Conservation (phyloP, 2,113 vertebrate species). For the Promerops cafer region DNA sequence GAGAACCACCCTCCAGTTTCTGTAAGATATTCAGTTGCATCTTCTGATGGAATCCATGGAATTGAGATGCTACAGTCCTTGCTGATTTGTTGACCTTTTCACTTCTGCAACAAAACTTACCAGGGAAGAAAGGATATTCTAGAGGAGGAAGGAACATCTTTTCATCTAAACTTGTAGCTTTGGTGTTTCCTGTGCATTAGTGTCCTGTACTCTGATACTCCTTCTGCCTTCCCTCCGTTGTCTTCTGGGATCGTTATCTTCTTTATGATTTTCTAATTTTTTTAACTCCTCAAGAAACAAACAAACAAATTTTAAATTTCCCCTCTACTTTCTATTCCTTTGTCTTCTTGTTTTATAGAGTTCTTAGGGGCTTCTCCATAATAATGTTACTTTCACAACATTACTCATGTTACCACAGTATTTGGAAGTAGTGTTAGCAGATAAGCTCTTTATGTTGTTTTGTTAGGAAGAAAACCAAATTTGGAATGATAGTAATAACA, state of each 20-base stretch:
- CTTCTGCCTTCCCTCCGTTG: background rate
- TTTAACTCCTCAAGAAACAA: background rate
- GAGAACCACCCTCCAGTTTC: background rate
- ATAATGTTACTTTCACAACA: background rate
- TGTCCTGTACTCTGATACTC: background rate
- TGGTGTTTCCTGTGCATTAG: background rate
- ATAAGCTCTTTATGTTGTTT: background rate
- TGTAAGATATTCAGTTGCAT: background rate
- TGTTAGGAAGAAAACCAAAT: background rate
- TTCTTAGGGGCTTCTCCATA: background rate
- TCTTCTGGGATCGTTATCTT: background rate
- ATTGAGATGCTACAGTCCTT: accelerated
- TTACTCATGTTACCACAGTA: background rate
- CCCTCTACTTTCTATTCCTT: background rate
- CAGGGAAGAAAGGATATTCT: background rate
- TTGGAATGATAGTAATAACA: background rate
- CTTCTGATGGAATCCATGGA: background rate
- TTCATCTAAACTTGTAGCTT: background rate
- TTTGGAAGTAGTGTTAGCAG: background rate
- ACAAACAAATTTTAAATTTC: background rate
- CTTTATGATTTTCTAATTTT: background rate
- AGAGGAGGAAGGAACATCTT: background rate
- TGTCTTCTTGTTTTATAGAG: background rate
- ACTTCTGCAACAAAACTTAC: background rate
- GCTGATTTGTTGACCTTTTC: background rate